A percentile compares a stretch with the other conserved stretches of the same genome.
Evolutionary conservation across 2,888 invertebrate genomes (phyloP).

Genomic region (Chrysolina oricalcia): DNA sequence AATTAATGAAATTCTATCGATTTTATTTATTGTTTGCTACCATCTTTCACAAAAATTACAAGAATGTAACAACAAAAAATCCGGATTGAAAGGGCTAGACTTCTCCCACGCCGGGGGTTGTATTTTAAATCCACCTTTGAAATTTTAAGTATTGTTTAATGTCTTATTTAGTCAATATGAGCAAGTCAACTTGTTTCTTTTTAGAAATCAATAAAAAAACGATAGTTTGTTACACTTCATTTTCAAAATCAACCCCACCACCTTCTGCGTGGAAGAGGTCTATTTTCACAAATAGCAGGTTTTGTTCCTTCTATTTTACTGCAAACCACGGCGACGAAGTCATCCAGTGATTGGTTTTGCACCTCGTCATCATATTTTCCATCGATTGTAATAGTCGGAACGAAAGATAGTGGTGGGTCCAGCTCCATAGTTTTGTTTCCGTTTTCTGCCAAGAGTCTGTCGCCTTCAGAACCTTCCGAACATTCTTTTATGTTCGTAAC

Average conservation of each 20-base stretch:
- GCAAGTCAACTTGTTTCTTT: too few relatives aligned
- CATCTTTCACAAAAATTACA: too few relatives aligned
- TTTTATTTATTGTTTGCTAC: too few relatives aligned
- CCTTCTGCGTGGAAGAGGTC: conserved; percentile 26
- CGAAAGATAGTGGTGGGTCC: conserved; percentile 64
- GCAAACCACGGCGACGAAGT: conserved; percentile 58
- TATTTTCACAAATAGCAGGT: conserved; percentile 49
- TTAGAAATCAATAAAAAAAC: too few relatives aligned
- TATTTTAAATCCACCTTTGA: too few relatives aligned
- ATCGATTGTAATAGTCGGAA: conserved; percentile 71
- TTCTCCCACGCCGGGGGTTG: too few relatives aligned
- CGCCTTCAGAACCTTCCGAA: conserved; percentile 38
- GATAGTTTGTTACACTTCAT: not conserved
- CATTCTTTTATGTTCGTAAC: conserved; percentile 36
- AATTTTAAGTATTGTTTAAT: too few relatives aligned
- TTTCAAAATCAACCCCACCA: not conserved
- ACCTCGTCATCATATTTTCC: conserved; percentile 57
- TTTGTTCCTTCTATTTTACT: conserved; percentile 39
- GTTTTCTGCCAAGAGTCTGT: conserved; percentile 41
- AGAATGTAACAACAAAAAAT: too few relatives aligned
- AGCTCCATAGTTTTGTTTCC: conserved; percentile 59
- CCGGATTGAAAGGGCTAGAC: too few relatives aligned
- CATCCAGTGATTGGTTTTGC: conserved; percentile 50
- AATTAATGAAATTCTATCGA: too few relatives aligned
- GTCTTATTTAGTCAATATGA: too few relatives aligned